Evolutionary conservation across 2,113 vertebrate genomes (phyloP).

Genomic region (Lepidothrix coronata): DNA sequence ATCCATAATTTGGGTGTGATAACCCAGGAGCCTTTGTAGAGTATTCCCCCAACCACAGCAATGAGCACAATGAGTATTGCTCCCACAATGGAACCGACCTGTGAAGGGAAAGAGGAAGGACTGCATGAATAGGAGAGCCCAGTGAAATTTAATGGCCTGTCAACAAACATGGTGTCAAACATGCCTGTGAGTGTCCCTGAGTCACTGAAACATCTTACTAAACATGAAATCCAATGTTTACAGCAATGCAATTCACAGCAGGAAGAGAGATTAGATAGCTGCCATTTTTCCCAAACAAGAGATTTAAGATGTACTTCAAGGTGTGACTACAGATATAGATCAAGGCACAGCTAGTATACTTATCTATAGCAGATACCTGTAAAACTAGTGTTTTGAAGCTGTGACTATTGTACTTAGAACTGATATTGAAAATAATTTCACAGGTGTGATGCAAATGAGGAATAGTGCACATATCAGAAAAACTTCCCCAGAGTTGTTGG

Average conservation of each 20-base stretch:
- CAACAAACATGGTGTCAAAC: background rate
- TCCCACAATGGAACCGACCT: slow-evolving; percentile 88
- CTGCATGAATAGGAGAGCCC: background rate
- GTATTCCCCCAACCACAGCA: slow-evolving; percentile 88
- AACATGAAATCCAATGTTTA: background rate
- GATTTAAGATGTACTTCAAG: rapidly evolving
- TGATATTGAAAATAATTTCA: background rate
- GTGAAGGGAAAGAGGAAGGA: background rate
- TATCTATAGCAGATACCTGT: background rate
- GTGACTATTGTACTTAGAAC: background rate
- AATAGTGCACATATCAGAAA: background rate
- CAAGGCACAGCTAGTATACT: background rate
- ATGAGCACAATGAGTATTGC: slow-evolving; percentile 80
- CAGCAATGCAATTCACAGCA: background rate
- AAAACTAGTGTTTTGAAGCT: background rate
- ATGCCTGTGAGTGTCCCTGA: background rate
- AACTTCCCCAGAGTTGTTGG: background rate
- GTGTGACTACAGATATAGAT: background rate
- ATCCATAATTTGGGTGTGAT: slow-evolving; percentile 90
- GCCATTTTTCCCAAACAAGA: background rate
- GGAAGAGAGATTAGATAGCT: background rate
- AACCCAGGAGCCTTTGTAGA: slow-evolving; percentile 91
- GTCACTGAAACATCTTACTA: background rate
- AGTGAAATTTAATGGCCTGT: background rate
- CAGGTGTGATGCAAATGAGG: background rate